Evolutionary conservation across 1,140 invertebrate genomes (phyloP).

Genomic region (Luehdorfia chinensis): DNA sequence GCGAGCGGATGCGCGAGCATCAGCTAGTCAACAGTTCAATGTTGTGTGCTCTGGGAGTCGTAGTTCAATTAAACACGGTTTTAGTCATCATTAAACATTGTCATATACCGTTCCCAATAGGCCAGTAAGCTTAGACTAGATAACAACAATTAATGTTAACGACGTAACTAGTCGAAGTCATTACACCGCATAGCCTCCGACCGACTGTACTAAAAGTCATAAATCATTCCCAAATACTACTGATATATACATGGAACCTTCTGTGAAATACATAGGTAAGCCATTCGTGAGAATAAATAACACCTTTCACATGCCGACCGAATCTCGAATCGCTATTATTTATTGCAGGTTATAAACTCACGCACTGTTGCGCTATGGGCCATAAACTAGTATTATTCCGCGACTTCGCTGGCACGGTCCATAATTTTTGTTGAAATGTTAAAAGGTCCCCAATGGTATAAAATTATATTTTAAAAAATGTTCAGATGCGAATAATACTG

Average conservation of each 20-base stretch:
- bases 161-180: conserved; percentile 13
- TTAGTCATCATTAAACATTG: conserved; percentile 16
- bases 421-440: conserved; percentile 14
- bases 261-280: conserved; percentile 10
- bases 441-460: neutral
- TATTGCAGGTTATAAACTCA: conserved; percentile 29
- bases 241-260: neutral
- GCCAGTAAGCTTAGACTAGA: conserved; percentile 14
- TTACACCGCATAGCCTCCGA: conserved; percentile 8
- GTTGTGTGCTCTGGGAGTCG: too few relatives aligned
- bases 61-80: conserved; percentile 10
- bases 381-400: conserved; percentile 24
- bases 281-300: conserved; percentile 24
- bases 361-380: conserved; percentile 22
- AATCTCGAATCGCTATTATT: conserved; percentile 31
- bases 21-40: too few relatives aligned
- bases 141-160: conserved; percentile 18
- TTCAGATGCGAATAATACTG: too few relatives aligned
- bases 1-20: too few relatives aligned
- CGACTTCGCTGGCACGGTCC: conserved; percentile 8
- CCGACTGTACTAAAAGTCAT: conserved; percentile 9
- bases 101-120: conserved; percentile 17
- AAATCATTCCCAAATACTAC: conserved; percentile 1
- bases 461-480: neutral
- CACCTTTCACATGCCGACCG: conserved; percentile 22